These are phyloP conservation scores for Montipora foliosa DNA, from an alignment of 64 coral and sea anemone species.

Conservation along the genomic window DNA sequence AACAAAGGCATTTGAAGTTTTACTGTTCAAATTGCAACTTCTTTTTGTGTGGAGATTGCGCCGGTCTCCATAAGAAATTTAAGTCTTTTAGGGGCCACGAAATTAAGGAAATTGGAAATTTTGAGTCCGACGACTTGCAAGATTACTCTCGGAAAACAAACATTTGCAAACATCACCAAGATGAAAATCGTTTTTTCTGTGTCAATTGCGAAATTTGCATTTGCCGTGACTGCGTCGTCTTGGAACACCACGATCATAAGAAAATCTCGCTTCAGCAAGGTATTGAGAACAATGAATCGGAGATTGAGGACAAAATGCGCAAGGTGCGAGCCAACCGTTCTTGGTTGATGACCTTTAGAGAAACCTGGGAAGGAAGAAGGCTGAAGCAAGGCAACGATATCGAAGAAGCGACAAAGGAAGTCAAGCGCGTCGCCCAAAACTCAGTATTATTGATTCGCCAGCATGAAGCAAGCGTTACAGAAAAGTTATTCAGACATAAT, in stretches of 20 bases:
- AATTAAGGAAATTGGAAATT: slow-evolving; percentile 25
- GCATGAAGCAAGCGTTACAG: slow-evolving; percentile 1
- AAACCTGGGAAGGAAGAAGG: not conserved
- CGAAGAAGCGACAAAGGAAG: not conserved
- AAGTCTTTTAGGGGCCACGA: not conserved
- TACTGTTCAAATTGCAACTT: not conserved
- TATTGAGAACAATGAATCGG: not conserved
- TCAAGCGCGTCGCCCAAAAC: not conserved
- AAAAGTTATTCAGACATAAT: not conserved
- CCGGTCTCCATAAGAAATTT: not conserved
- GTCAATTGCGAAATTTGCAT: slow-evolving; percentile 1
- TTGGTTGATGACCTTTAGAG: not conserved
- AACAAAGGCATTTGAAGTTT: not conserved
- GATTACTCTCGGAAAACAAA: not conserved
- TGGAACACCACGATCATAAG: slow-evolving; percentile 28
- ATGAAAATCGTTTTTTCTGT: slow-evolving; percentile 1
- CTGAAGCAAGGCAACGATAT: not conserved
- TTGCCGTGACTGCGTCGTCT: slow-evolving; percentile 13
- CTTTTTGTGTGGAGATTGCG: slow-evolving; percentile 1
- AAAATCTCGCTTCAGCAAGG: not conserved
- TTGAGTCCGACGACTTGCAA: not conserved
- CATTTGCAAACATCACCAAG: not conserved
- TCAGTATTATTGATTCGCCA: not conserved
- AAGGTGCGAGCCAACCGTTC: not conserved
- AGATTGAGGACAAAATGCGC: not conserved